Conservation (phyloP, 2,888 invertebrate species). For the Vesta saturnalis region DNA sequence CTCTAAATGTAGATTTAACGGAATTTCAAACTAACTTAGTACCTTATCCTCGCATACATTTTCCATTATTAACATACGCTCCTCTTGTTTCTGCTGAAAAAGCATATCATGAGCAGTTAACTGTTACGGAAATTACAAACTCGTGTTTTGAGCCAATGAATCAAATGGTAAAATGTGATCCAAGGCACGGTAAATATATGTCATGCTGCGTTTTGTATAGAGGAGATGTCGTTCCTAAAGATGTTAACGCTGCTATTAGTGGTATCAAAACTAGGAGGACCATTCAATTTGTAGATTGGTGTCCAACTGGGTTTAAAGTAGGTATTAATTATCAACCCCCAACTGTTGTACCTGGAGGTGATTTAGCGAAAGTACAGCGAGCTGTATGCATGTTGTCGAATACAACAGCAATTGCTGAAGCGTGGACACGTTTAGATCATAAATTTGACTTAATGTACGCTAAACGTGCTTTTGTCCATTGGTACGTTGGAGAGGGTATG, state of each 20-base stretch:
- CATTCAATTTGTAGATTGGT: constrained; percentile 74
- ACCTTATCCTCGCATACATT: constrained; percentile 67
- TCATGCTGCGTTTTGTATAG: constrained; percentile 66
- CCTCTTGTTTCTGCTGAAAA: constrained; percentile 69
- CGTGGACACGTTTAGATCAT: constrained; percentile 93
- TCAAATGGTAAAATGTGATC: constrained; percentile 10
- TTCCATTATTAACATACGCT: constrained; percentile 66
- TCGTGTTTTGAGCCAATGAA: constrained; percentile 65
- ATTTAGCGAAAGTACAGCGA: constrained; percentile 90
- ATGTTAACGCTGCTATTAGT: constrained; percentile 91
- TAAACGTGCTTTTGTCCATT: constrained; percentile 95
- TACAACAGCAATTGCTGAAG: constrained; percentile 95
- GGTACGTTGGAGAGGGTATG: constrained; percentile 92
- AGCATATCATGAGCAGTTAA: constrained; percentile 60
- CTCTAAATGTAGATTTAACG: constrained; percentile 68
- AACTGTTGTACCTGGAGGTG: constrained; percentile 91
- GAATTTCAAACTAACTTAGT: constrained; percentile 68
- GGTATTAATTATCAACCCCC: constrained; percentile 70
- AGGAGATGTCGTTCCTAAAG: constrained; percentile 67
- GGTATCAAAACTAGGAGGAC: constrained; percentile 92
- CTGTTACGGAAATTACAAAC: constrained; percentile 62
- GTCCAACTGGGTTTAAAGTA: constrained; percentile 57
- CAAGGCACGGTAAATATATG: constrained; percentile 17
- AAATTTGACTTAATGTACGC: constrained; percentile 98
- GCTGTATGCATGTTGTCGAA: constrained; percentile 98